phyloP scores from a whole-genome alignment of 2,888 invertebrate genomes.

The Scaptomyza flava region DNA sequence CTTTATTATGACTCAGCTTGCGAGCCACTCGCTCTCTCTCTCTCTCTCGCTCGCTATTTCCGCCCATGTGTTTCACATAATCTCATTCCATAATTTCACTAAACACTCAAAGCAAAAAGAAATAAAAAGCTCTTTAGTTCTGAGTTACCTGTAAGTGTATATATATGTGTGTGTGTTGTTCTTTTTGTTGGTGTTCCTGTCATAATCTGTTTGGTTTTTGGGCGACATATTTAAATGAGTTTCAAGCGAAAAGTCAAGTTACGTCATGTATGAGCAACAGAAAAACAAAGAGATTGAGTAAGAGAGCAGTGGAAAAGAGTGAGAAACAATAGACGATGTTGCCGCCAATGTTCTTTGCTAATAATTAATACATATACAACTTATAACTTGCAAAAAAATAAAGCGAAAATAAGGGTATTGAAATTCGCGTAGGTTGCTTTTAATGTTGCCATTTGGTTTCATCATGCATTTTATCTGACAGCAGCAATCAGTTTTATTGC shows the following conservation, averaged over 20 bases:
- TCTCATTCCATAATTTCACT: conserved; percentile 19
- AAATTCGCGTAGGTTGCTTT: conserved; percentile 46
- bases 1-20: conserved; percentile 59
- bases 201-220: conserved; percentile 61
- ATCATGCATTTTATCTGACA: conserved; percentile 41
- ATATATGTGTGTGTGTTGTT: conserved; percentile 5
- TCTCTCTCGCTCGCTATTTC: conserved; percentile 11
- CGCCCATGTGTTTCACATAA: conserved; percentile 22
- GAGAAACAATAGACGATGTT: conserved; percentile 15
- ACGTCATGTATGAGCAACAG: conserved; percentile 61
- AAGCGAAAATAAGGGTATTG: conserved; percentile 41
- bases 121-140: conserved; percentile 10
- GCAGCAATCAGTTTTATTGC: conserved; percentile 55
- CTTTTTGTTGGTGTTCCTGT: conserved; percentile 29
- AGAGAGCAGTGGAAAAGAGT: neutral
- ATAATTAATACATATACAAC: conserved; percentile 49
- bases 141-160: conserved; percentile 31
- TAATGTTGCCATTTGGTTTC: conserved; percentile 5
- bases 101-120: conserved; percentile 6
- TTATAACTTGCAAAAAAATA: conserved; percentile 46
- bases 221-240: conserved; percentile 61
- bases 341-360: conserved; percentile 58
- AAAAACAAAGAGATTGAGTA: neutral
- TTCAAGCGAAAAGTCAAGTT: conserved; percentile 57
- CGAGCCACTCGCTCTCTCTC: neutral